Percentiles rank a stretch among this genome's conserved stretches.
These are phyloP conservation scores for Hemiprocne comata DNA, from an alignment of 2,113 vertebrate genomes.

Conservation along the genomic window DNA sequence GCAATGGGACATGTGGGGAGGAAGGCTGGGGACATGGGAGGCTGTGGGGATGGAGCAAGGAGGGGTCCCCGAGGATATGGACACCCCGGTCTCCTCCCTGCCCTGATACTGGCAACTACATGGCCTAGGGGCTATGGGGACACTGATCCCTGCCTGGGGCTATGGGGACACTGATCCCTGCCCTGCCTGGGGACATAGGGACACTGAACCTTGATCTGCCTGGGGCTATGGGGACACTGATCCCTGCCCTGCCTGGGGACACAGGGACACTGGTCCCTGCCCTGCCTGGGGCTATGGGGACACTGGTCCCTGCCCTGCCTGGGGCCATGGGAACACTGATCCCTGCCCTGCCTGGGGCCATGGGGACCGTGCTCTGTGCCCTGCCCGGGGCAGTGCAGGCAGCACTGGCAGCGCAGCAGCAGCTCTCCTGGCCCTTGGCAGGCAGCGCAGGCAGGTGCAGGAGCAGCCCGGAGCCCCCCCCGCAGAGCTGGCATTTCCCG, in stretches of 20 bases:
- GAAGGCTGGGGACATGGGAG: neutral
- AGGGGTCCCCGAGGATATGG: accelerated
- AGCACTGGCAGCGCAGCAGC: no score
- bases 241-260: no score
- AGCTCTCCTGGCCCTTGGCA: no score
- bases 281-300: no score
- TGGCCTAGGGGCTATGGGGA: neutral
- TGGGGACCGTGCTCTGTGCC: neutral
- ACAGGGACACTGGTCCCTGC: no score
- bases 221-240: neutral
- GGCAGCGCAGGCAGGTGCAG: neutral
- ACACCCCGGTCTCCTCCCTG: neutral
- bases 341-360: no score
- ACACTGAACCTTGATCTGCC: neutral
- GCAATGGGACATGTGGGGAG: neutral
- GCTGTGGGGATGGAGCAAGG: neutral
- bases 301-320: no score
- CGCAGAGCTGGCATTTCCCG: no score
- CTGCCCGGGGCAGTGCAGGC: no score
- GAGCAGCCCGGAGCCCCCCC: no score
- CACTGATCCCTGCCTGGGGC: neutral
- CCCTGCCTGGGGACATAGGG: accelerated
- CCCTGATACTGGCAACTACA: accelerated
- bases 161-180: neutral
- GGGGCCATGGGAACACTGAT: no score